Base-by-base conservation (phyloP, 2,797 vertebrate genomes). In the Ciconia nigra region DNA sequence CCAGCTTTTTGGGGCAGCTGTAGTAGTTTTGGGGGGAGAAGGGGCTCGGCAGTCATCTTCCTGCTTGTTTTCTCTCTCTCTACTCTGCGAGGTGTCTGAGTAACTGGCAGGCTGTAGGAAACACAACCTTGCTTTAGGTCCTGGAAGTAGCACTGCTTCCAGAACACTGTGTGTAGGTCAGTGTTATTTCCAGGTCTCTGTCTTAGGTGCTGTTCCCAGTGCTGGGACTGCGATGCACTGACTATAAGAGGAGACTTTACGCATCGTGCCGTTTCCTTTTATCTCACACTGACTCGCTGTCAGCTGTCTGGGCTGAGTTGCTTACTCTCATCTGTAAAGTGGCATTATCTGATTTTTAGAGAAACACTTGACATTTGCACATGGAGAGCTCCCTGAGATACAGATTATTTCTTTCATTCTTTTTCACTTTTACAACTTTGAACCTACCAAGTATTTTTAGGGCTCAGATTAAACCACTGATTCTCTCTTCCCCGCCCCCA, bases 141-240 rank as follows among this genome's bases (percentile, higher is more conserved):
- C 65, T 28, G 10, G 77, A 24, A 72, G 51, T 33, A 54, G 84
- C 79, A 15, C n/a, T 10, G 0, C 28, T 49, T 26, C 24, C 67
- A 1, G 1, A 24, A 15, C 13, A 0, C 46, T 2, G 26, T 1
- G 21, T 10, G 35, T 15, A 10, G 72, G 35, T 52, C 65, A 3
- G 24, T 5, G 66, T 13, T 31, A 1, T 39, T 70, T 58, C 72
- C 76, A 26, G 70, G 52, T 49, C n/a, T 77, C n/a, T 52, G 79
- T 42, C 3, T 2, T 18, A 8, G 72, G 18, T 89, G 71, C 71
- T 69, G n/a, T 33, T 87, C 87, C 73, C 37, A 5, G 35, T 13
- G 5, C 76, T 11, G 55, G 57, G 29, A 15, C 19, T 4, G 31
- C 8, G 6, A 10, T 11, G 54, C 46, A 1, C 25, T 13, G 74